These are phyloP conservation scores for Pseudoips prasinana DNA, from an alignment of 2,888 invertebrate species.

Conservation along the genomic window DNA sequence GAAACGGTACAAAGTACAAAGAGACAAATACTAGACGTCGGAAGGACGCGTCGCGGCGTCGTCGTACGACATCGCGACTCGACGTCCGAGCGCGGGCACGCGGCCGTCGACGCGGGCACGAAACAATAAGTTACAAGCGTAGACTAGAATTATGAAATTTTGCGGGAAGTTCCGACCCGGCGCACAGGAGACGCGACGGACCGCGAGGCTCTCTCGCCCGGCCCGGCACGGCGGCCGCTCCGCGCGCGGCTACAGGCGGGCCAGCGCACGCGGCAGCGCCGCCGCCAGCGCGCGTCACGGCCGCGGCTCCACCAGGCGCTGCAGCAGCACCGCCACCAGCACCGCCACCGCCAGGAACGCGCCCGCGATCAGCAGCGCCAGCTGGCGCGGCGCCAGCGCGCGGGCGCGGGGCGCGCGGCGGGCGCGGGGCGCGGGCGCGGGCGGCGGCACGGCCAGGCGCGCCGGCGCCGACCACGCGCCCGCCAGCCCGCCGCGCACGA, in stretches of 20 bases:
- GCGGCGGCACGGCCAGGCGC: constrained; percentile 68
- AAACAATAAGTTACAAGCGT: constrained; percentile 60
- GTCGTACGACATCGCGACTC: constrained; percentile 20
- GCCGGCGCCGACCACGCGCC: constrained; percentile 87
- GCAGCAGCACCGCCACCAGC: constrained; percentile 83
- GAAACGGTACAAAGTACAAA: constrained; percentile 42
- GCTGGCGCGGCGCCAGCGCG: constrained; percentile 65
- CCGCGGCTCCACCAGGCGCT: constrained; percentile 76
- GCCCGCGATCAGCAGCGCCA: constrained; percentile 83
- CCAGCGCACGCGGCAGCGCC: constrained; percentile 63
- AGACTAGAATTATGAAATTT: constrained; percentile 70
- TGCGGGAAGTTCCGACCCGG: constrained; percentile 52
- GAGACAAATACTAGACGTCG: constrained; percentile 41
- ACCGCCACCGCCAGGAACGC: constrained; percentile 84
- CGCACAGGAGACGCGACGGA: constrained; percentile 45
- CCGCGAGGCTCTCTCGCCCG: constrained; percentile 41
- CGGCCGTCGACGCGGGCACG: too few relatives aligned
- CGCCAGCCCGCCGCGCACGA: constrained; percentile 85
- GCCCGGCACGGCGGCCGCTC: neutral
- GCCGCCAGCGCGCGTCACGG: constrained; percentile 72
- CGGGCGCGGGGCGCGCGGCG: constrained; percentile 82
- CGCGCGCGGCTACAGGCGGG: constrained; percentile 42
- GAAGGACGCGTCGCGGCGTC: constrained; percentile 53
- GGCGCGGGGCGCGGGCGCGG: constrained; percentile 45
- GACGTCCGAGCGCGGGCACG: too few relatives aligned